phyloP scores from a whole-genome alignment of 2,888 invertebrate species.

The Caradrina kadenii region DNA sequence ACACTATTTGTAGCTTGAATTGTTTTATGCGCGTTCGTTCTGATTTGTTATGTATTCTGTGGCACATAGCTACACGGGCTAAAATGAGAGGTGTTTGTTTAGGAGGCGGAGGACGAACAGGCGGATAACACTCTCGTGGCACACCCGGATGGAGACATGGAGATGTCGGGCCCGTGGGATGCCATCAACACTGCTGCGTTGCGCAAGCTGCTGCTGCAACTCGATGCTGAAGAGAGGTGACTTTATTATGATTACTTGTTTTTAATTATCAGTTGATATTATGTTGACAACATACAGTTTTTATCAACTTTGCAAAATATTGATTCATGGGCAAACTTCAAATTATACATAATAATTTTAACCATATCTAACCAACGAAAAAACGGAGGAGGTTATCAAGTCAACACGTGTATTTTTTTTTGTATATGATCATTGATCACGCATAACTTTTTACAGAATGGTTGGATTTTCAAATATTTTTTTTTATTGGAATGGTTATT shows the following conservation, averaged over 20 bases:
- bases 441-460: too few species aligned
- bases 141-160: conserved; percentile 75
- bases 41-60: conserved; percentile 4
- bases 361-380: too few species aligned
- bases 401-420: too few species aligned
- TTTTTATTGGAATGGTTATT: too few species aligned
- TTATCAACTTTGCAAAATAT: background rate
- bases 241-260: background rate
- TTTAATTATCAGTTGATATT: too few species aligned
- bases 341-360: too few species aligned
- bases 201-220: conserved; percentile 83
- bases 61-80: background rate
- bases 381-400: too few species aligned
- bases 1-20: background rate
- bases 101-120: conserved; percentile 84
- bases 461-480: too few species aligned
- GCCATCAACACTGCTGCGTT: conserved; percentile 83
- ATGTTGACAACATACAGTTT: background rate
- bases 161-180: conserved; percentile 79
- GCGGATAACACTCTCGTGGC: conserved; percentile 78
- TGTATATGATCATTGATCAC: too few species aligned
- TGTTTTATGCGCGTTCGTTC: background rate
- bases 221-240: conserved; percentile 85
- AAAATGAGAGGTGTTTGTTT: conserved; percentile 33
- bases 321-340: background rate